Base-by-base conservation (phyloP, 2,888 invertebrate species). In the Synergus umbraculus region DNA sequence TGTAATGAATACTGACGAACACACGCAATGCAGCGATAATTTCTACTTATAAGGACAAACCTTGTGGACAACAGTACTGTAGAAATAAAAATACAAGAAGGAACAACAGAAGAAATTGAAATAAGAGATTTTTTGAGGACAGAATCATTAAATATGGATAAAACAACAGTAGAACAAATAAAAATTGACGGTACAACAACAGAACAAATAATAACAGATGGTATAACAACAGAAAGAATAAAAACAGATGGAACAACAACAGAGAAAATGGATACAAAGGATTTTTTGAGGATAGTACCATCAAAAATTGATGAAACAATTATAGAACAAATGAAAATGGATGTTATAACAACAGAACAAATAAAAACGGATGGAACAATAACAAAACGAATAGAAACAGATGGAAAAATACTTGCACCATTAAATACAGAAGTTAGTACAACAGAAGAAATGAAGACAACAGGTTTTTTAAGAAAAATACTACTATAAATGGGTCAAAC, bases 31-130 rank as follows among this genome's bases (percentile, higher is more conserved):
- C 91, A 7, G 92, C 92, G 3, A 89, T 92, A 67, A 85, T 92
- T 46, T 91, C 92, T 7, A 92, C 92, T 0, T 89, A 90, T 81
- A 87, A 89, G 22, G 92, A 91, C 46, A 87, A 92, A 65, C 92
- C 92, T 0, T 92, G 92, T 81, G 22, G 22, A 22, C 22, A 22
- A 22, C 22, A 22, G 22, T 22, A 22, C 1, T 22, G 22, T 22
- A 0, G 22, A 22, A 22, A 22, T 22, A 22, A 22, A 22, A 22
- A 22, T 22, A 22, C 22, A 22, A 22, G 46, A 78, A 69, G 37
- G 18, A 46, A 76, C 46, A 54, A 49, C 76, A 22, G 41, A 76
- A 46, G 64, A 13, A 63, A 3, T 12, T 29, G 9, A 60, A 44
- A 43, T 8, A 43, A 18, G 43, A 43, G 22, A 63, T 44, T 29